A percentile compares a stretch with the other conserved stretches of the same genome.
These are phyloP conservation scores for Plagodis dolabraria DNA, from an alignment of 2,888 invertebrate genomes.

Conservation along the genomic window DNA sequence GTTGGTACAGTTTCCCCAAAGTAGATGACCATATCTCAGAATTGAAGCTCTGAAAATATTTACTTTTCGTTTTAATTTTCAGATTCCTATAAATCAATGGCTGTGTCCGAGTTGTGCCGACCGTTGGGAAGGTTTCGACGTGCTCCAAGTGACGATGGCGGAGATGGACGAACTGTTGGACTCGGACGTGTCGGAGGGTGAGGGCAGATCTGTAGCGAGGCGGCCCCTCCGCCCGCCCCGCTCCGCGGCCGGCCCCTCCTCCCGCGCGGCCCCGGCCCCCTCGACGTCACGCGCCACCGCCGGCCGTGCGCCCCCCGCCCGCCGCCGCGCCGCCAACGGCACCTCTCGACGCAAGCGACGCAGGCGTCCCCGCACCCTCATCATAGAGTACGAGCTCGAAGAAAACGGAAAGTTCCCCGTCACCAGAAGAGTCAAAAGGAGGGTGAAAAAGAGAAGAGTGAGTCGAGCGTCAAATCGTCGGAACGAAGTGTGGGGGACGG, in stretches of 20 bases:
- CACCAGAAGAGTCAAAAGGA: conserved; percentile 77
- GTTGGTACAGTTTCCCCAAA: too few relatives aligned
- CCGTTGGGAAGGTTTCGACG: conserved; percentile 42
- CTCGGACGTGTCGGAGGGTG: conserved; percentile 20
- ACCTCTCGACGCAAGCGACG: conserved; percentile 42
- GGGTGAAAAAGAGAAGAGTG: conserved; percentile 67
- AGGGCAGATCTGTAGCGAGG: background rate
- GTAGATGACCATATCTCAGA: too few relatives aligned
- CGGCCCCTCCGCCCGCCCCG: conserved; percentile 9
- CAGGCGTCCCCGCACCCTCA: conserved; percentile 84
- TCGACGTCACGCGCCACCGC: background rate
- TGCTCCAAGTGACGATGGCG: conserved; percentile 4
- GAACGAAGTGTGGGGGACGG: too few relatives aligned
- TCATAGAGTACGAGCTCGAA: conserved; percentile 87
- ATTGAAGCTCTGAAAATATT: too few relatives aligned
- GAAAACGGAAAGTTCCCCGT: conserved; percentile 87
- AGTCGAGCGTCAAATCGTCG: background rate
- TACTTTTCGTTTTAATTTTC: conserved; percentile 37
- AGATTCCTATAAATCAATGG: conserved; percentile 94
- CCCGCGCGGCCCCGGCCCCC: background rate
- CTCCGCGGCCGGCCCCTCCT: background rate
- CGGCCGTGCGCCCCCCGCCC: background rate
- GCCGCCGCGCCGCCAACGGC: conserved; percentile 27
- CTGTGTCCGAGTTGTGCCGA: conserved; percentile 90
- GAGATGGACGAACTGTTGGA: conserved; percentile 6